Conservation (phyloP, 2,797 vertebrate species). For the Acrossocheilus wenchowensis region DNA sequence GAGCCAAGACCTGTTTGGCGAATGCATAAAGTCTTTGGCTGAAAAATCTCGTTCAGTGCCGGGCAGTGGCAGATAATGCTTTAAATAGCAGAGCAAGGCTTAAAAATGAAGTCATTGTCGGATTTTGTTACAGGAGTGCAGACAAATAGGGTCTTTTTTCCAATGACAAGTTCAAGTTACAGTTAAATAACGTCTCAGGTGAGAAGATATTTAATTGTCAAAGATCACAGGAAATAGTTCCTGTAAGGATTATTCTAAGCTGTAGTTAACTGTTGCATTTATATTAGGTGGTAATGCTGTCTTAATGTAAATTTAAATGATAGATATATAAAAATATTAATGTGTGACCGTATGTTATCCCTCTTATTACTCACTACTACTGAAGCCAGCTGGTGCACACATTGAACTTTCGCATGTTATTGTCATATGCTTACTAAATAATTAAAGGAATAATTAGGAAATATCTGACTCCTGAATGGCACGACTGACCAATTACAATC, state of each 20-base stretch:
- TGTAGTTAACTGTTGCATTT: not conserved
- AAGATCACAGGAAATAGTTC: constrained; percentile 21
- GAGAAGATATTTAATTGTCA: constrained; percentile 16
- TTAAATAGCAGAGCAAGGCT: constrained; percentile 16
- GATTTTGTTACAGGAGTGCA: constrained; percentile 33
- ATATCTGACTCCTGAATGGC: not conserved
- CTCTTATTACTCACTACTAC: not conserved
- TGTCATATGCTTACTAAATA: not conserved
- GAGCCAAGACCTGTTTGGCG: constrained; percentile 1
- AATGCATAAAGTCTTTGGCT: not conserved
- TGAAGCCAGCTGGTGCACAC: not conserved
- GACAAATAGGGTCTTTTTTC: constrained; percentile 14
- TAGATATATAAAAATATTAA: not conserved
- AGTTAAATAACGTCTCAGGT: constrained; percentile 5
- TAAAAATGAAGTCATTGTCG: constrained; percentile 30
- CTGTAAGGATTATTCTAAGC: not conserved
- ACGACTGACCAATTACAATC: not conserved
- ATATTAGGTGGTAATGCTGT: not conserved
- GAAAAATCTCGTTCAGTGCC: not conserved
- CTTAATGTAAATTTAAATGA: not conserved
- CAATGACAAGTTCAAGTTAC: constrained; percentile 37
- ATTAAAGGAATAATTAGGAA: not conserved
- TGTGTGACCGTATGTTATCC: not conserved
- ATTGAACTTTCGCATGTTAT: not conserved
- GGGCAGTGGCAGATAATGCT: constrained; percentile 39